These are phyloP conservation scores for Eilema caniola DNA, from an alignment of 2,888 invertebrate species.

Conservation along the genomic window DNA sequence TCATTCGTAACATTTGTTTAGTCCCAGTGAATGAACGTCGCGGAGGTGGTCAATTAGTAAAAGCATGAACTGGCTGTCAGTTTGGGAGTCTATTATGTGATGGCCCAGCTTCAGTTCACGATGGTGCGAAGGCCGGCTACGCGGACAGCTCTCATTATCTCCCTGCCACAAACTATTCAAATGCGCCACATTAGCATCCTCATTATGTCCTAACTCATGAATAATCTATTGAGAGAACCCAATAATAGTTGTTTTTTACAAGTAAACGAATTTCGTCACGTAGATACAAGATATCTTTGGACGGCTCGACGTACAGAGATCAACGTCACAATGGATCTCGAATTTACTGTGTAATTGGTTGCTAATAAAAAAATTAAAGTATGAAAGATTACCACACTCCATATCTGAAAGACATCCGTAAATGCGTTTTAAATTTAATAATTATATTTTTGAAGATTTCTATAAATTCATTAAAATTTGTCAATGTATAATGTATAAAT, in stretches of 20 bases:
- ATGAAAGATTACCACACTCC: neutral
- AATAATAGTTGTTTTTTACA: constrained; percentile 57
- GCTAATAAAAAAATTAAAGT: neutral
- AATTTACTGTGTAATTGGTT: constrained; percentile 10
- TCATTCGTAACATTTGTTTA: constrained; percentile 75
- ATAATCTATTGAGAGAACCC: constrained; percentile 69
- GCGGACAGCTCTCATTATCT: constrained; percentile 72
- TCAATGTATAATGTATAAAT: too few relatives aligned
- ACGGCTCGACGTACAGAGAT: constrained; percentile 21
- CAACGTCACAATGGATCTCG: constrained; percentile 5
- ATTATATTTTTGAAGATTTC: neutral
- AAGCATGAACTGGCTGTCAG: constrained; percentile 83
- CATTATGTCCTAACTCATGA: constrained; percentile 76
- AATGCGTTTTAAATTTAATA: neutral
- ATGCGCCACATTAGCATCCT: constrained; percentile 75
- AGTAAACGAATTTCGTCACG: constrained; percentile 50
- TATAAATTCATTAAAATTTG: too few relatives aligned
- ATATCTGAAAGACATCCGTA: neutral
- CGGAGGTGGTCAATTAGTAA: constrained; percentile 83
- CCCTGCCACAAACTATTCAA: constrained; percentile 65
- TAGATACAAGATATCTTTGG: constrained; percentile 42
- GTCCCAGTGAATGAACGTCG: constrained; percentile 68
- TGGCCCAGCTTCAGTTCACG: constrained; percentile 59
- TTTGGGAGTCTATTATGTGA: constrained; percentile 73
- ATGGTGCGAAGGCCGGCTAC: constrained; percentile 77